Evolutionary conservation across 2,797 vertebrate species (phyloP), one percentile per base, ranked within the genome.

Genomic region (Jordanella pulchra): DNA sequence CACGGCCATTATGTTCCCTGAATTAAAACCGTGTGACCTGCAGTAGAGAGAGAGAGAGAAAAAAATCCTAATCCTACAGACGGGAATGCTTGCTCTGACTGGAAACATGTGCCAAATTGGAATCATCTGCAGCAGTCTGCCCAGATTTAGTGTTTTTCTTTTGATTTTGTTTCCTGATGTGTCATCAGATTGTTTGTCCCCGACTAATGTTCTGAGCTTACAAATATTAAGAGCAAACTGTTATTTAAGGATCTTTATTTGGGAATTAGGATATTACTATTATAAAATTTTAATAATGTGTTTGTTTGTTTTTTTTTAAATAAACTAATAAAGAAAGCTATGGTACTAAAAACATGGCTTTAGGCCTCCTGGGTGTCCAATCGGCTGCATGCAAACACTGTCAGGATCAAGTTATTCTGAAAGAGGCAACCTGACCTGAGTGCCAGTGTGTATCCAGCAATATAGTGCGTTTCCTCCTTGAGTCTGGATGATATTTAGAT

Each of bases 21-120:
- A 89, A 92, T 93, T 84, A 85, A 87, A 91, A 83, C 83, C 79
- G 71, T 84, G 89, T 93, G 91, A 93, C 88, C 84, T 70, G 82
- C 75, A 39, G 35, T 5, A 7, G 6, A 39, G 9, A 7, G 21
- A 69, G 53, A 71, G 69, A 60, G n/a, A 54, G 67, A 17, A 53
- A 68, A 76, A 82, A 84, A 71, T 1, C 45, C 48, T 55, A 18
- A 9, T 73, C 80, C 77, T 72, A 67, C 68, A 64, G 71, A 77
- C 55, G 71, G 51, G 79, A 80, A 72, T 55, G 72, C 69, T 47
- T 83, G 80, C 83, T 81, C 72, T 72, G 81, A 82, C 77, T 84
- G 67, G 32, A 82, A 86, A 80, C 87, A 84, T 86, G 80, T 87
- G 79, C 80, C 89, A 71, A 91, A 92, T 90, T 90, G 77, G 75